Percentiles rank a stretch among this genome's conserved stretches.
Evolutionary conservation across 2,888 invertebrate species (phyloP).

Genomic region (Latheticus oryzae): DNA sequence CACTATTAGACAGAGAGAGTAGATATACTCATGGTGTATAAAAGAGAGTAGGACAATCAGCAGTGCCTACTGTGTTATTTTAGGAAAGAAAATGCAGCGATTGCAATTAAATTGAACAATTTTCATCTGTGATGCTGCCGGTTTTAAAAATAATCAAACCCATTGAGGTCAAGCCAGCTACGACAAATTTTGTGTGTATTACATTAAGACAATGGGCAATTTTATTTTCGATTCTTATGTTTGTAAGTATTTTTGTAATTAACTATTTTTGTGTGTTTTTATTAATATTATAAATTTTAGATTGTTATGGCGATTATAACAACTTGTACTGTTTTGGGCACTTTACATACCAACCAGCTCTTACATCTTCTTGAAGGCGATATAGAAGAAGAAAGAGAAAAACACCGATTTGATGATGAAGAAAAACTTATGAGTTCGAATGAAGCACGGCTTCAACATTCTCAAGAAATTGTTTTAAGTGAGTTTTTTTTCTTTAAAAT

Average conservation of each 20-base stretch:
- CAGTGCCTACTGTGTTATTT: slow-evolving; percentile 16
- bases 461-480: slow-evolving; percentile 51
- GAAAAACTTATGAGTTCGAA: slow-evolving; percentile 45
- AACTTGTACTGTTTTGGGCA: slow-evolving; percentile 54
- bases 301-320: slow-evolving; percentile 55
- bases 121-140: too few species aligned
- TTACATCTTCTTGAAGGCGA: slow-evolving; percentile 55
- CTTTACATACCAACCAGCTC: slow-evolving; percentile 56
- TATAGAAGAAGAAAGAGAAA: slow-evolving; percentile 54
- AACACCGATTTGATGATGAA: slow-evolving; percentile 39
- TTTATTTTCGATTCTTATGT: slow-evolving; percentile 52
- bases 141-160: slow-evolving; percentile 21
- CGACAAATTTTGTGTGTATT: slow-evolving; percentile 44
- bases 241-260: slow-evolving; percentile 50
- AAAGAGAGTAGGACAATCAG: slow-evolving; percentile 13
- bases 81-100: slow-evolving; percentile 22
- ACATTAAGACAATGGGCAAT: slow-evolving; percentile 54
- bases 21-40: neutral
- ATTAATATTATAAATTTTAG: slow-evolving; percentile 43
- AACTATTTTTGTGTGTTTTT: slow-evolving; percentile 11
- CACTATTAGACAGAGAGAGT: slow-evolving; percentile 7
- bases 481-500: too few species aligned
- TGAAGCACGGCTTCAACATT: slow-evolving; percentile 49
- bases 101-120: too few species aligned
- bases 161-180: slow-evolving; percentile 11